Evolutionary conservation across 2,113 vertebrate species (phyloP), one percentile per base, ranked within the genome.

Genomic region (Otocyon megalotis): DNA sequence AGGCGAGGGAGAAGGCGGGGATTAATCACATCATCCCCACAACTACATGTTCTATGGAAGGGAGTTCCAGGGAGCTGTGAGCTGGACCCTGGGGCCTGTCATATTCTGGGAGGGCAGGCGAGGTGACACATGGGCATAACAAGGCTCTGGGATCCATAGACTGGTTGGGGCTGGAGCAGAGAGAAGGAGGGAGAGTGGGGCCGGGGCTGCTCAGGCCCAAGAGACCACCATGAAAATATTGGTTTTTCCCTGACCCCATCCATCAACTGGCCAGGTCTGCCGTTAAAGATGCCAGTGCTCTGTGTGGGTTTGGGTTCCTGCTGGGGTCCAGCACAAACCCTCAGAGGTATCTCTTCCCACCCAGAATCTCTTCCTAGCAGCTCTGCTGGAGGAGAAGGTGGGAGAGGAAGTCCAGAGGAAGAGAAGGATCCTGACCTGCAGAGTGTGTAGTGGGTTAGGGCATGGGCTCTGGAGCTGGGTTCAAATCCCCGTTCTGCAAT

Each of bases 101-200:
- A 63, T 24, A 58, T 76, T 35, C 37, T 35, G 28, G 81, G 86
- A 63, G 30, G 54, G 5, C 48, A 28, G 17, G 28, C 16, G 37
- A 32, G 5, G 20, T 10, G 50, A 90, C 65, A 48, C 5, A 35
- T 63, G 63, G n/a, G 2, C 35, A 48, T 37, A 16, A 12, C 56
- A n/a, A 20, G 24, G 2, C 2, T 4, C 1, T 32, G 60, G 50
- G 26, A 20, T 4, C 12, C 63, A 16, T 0, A 5, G 22, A 4
- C 32, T 5, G 2, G 8, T 24, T 24, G 50, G 37, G 56, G 3
- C 60, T 62, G 54, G 71, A 74, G 12, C 58, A 2, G 65, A 88
- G 17, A 85, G 50, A 6, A n/a, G 24, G 15, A 30, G 35, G 58
- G 30, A 67, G 62, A 30, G 8, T 2, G 14, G 30, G 37, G 37